phyloP scores from a whole-genome alignment of 2,113 vertebrate species.

The Apus apus region DNA sequence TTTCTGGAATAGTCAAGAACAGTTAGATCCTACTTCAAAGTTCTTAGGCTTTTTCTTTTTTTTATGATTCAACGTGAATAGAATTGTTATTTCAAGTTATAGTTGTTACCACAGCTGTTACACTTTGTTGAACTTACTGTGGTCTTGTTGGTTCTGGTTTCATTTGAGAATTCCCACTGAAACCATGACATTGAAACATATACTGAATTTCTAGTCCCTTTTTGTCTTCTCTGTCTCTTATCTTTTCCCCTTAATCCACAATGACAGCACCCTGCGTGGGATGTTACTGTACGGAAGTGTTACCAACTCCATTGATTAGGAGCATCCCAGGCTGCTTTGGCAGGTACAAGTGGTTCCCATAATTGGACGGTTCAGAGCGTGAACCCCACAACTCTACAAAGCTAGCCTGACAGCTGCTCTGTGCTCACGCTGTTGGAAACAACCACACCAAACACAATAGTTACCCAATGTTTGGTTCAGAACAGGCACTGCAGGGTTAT shows the following conservation, averaged over 20 bases:
- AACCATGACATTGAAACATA: neutral
- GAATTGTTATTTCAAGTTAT: neutral
- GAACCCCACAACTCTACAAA: neutral
- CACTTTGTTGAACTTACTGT: neutral
- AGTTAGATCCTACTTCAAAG: neutral
- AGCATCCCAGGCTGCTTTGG: neutral
- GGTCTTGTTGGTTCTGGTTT: accelerated
- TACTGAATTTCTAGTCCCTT: neutral
- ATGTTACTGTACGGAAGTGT: neutral
- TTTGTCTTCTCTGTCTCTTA: neutral
- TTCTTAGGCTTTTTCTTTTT: neutral
- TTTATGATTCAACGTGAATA: neutral
- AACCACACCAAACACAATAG: neutral
- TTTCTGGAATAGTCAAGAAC: neutral
- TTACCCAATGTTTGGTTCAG: neutral
- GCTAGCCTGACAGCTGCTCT: neutral
- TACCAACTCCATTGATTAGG: neutral
- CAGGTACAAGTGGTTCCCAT: neutral
- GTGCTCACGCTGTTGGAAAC: neutral
- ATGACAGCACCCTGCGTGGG: accelerated
- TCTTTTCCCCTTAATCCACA: neutral
- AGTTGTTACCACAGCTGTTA: neutral
- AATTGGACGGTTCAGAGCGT: neutral
- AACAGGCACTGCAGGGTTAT: neutral
- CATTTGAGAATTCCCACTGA: neutral